Conservation (phyloP, 2,113 vertebrate species). For the Ciconia boyciana region DNA sequence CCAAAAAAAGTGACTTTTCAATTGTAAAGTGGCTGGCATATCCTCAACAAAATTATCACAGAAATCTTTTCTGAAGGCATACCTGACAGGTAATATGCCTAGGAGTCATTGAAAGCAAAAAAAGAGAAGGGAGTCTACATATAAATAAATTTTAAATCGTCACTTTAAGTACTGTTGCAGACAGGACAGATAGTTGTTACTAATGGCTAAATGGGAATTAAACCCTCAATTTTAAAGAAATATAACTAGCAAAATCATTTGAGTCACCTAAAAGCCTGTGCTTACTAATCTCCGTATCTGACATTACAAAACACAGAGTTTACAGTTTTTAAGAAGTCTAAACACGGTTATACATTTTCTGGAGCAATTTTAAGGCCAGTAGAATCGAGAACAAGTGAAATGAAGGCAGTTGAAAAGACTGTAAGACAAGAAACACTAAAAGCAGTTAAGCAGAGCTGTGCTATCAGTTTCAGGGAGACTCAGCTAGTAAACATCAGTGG, state of each 20-base stretch:
- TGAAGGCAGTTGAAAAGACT: not conserved
- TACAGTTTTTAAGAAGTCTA: not conserved
- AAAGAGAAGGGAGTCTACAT: not conserved
- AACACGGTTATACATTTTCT: not conserved
- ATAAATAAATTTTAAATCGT: not conserved
- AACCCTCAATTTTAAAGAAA: not conserved
- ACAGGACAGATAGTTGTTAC: not conserved
- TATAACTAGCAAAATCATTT: not conserved
- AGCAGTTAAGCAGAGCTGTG: not conserved
- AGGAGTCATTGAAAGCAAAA: not conserved
- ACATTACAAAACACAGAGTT: not conserved
- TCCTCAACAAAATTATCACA: not conserved
- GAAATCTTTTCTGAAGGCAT: not conserved
- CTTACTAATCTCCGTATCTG: not conserved
- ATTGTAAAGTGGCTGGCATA: not conserved
- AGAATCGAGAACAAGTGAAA: not conserved
- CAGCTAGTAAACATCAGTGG: not conserved
- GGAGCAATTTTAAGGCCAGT: not conserved
- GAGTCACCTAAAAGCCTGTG: not conserved
- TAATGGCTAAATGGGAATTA: not conserved
- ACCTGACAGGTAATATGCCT: not conserved
- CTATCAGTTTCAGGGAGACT: not conserved
- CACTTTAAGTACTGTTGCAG: not conserved
- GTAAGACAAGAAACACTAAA: not conserved
- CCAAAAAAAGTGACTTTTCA: not conserved